Conservation (phyloP, 2,888 invertebrate species). For the Philaethria dido region DNA sequence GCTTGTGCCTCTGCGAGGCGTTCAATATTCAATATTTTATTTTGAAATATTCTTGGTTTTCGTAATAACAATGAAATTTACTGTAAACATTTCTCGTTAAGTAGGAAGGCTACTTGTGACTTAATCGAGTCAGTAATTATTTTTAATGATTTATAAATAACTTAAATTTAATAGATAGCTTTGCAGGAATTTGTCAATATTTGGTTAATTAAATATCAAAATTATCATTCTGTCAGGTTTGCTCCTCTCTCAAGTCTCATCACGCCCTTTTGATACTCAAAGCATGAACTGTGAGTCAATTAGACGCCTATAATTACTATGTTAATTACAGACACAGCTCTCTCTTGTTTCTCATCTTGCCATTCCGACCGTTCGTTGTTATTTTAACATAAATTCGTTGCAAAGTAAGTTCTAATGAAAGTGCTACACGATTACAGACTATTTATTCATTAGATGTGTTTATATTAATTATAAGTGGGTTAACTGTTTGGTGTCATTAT, state of each 20-base stretch:
- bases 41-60: too few species aligned
- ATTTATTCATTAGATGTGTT: slow-evolving; percentile 48
- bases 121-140: neutral
- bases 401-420: slow-evolving; percentile 69
- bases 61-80: too few species aligned
- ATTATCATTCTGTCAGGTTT: slow-evolving; percentile 56
- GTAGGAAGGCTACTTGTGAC: neutral
- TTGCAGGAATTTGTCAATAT: slow-evolving; percentile 8
- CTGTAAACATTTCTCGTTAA: too few species aligned
- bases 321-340: slow-evolving; percentile 79
- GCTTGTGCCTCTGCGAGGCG: too few species aligned
- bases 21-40: too few species aligned
- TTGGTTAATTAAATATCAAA: slow-evolving; percentile 66
- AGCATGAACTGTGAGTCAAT: slow-evolving; percentile 78
- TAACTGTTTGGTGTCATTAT: neutral
- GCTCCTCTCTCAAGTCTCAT: slow-evolving; percentile 58
- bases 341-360: slow-evolving; percentile 75
- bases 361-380: slow-evolving; percentile 69
- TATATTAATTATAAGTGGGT: slow-evolving; percentile 4
- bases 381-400: slow-evolving; percentile 72
- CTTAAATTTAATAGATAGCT: neutral
- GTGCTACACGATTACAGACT: slow-evolving; percentile 63
- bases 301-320: slow-evolving; percentile 81
- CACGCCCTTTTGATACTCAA: slow-evolving; percentile 76
- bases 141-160: neutral